Base-by-base conservation (phyloP, 2,888 invertebrate species). In the Watsonalla binaria region DNA sequence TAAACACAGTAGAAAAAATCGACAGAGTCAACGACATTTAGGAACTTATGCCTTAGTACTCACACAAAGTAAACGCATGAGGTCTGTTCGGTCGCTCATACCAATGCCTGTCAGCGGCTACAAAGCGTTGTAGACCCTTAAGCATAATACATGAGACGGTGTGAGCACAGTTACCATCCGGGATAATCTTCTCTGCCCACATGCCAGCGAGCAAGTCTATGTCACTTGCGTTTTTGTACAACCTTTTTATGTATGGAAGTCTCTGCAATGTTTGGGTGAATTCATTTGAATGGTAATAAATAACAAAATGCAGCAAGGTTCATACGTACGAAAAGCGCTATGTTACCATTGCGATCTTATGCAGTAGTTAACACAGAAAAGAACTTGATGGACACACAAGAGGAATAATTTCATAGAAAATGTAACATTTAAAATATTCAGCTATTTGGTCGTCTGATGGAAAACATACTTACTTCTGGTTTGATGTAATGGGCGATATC, bases 151-250 rank as follows among this genome's bases (percentile, higher is more conserved):
- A 97, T 52, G 95, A 95, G 73, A 97, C 95, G 13, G 96, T 96
- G 0, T 95, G 95, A 9, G 97, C 97, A 15, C 96, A 92, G 92
- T 95, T 93, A 47, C 96, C 95, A 42, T 95, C 96, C 0, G 94
- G 93, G 47, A 96, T 84, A 0, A 95, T 93, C 55, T 93, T 92
- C 76, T 97, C 97, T 0, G 95, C 94, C 55, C 97, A 96, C 42
- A 96, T 95, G 13, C 96, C 97, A 39, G 95, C 95, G 94, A 96
- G 95, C 34, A 97, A 86, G 82, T 97, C 97, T 54, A 98, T 94
- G 79, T 97, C 97, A 59, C 93, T 92, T 4, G 96, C 94, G 78
- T 95, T 92, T 0, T 63, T 56, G 55, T 80, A 83, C 0, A 65
- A 15, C 15, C 66, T 66, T 53, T 59, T 60, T 5, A 82, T 51